Evolutionary conservation across 2,797 vertebrate species (phyloP), one percentile per base, ranked within the genome.

Genomic region (Pampus argenteus): DNA sequence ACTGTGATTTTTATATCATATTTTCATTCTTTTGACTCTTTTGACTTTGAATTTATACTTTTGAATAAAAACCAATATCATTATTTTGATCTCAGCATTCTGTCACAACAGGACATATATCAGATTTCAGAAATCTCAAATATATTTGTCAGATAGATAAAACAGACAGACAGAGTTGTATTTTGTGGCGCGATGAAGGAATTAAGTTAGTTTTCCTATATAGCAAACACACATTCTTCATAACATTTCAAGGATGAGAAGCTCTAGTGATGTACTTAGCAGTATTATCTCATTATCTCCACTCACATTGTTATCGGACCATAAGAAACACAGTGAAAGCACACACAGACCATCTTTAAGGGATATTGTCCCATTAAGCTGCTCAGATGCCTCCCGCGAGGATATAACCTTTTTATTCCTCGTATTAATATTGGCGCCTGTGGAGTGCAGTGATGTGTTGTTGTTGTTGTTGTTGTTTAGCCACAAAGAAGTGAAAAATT

Each of bases 401-500:
- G 56, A 76, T 74, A 47, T 67, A 85, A 61, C 45, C 73, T 54
- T 86, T 86, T 82, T 74, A 78, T 71, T 72, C 71, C 58, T 66
- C 18, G 42, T 63, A 61, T 83, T 86, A 79, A 75, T 49, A 56
- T 62, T 52, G 63, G 65, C 40, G 52, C 76, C 81, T 66, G 71
- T 59, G 71, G 49, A 76, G 64, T 74, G 74, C 52, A 31, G 62
- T 79, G 74, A 90, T 81, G 79, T 75, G 74, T 56, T 67, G 69
- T 60, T 58, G 56, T 36, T n/a, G n/a, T n/a, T n/a, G 54, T 29
- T 56, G 56, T 36, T 80, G 81, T 86, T 80, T 83, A 86, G 76
- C 72, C 74, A 64, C 47, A 63, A 88, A 84, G 78, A 83, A 79
- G 87, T 85, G 85, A 86, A 85, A 87, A 88, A 89, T 68, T 69